phyloP scores from a whole-genome alignment of 2,888 invertebrate genomes.

The Eilema depressum region DNA sequence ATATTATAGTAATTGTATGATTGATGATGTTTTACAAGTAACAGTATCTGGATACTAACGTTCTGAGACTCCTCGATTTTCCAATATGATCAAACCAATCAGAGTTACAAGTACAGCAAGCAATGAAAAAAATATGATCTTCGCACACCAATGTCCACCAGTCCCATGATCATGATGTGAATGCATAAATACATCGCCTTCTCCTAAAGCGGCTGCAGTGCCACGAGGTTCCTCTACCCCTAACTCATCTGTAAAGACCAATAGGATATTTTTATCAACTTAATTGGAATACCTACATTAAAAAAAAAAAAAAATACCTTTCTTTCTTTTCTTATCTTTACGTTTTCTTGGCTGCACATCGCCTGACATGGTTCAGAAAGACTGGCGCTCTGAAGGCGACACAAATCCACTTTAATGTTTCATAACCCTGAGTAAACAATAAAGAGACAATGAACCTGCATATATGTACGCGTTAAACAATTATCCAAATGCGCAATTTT shows the following conservation, averaged over 20 bases:
- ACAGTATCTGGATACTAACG: conserved; percentile 84
- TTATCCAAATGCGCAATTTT: conserved; percentile 81
- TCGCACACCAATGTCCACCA: conserved; percentile 94
- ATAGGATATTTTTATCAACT: conserved; percentile 11
- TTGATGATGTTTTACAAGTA: background rate
- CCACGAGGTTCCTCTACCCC: conserved; percentile 80
- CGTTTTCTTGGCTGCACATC: conserved; percentile 95
- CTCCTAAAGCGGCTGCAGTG: conserved; percentile 80
- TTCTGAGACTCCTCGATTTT: conserved; percentile 92
- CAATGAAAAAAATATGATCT: conserved; percentile 92
- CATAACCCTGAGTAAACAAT: conserved; percentile 85
- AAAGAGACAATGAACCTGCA: conserved; percentile 69
- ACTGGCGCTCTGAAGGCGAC: conserved; percentile 79
- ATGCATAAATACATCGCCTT: conserved; percentile 92
- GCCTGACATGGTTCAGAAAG: conserved; percentile 91
- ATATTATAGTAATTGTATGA: background rate
- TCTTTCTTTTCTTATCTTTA: conserved; percentile 93
- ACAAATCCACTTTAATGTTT: conserved; percentile 78
- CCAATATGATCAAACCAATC: conserved; percentile 92
- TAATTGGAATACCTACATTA: conserved; percentile 30
- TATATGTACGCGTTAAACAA: conserved; percentile 59
- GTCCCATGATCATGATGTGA: conserved; percentile 92
- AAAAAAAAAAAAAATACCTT: conserved; percentile 85
- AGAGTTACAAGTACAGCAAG: conserved; percentile 90
- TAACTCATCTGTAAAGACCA: conserved; percentile 78